phyloP scores from a whole-genome alignment of 2,888 invertebrate genomes.

The Epiperipatus broadwayi region DNA sequence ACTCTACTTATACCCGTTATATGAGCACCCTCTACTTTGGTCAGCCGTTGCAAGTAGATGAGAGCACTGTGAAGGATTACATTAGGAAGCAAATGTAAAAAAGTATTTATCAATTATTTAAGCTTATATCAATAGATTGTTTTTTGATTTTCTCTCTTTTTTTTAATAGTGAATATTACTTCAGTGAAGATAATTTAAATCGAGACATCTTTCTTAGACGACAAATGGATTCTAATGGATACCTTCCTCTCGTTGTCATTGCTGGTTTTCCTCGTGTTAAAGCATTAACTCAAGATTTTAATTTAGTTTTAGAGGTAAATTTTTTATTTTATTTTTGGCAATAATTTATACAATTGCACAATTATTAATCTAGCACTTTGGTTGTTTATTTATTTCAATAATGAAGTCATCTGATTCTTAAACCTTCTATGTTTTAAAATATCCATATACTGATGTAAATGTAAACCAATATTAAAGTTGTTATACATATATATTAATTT shows the following conservation, averaged over 20 bases:
- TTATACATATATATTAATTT: too few species aligned
- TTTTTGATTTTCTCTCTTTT: too few species aligned
- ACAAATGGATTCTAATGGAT: conserved; percentile 89
- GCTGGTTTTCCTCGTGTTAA: conserved; percentile 89
- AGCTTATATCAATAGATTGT: conserved; percentile 1
- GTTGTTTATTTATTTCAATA: too few species aligned
- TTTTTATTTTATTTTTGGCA: too few species aligned
- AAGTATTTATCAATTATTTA: conserved; percentile 30
- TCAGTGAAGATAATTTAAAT: conserved; percentile 83
- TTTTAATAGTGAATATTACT: conserved; percentile 83
- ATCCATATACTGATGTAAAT: too few species aligned
- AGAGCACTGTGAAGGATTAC: conserved; percentile 52
- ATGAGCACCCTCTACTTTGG: too few species aligned
- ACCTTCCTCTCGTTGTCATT: conserved; percentile 73
- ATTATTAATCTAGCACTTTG: too few species aligned
- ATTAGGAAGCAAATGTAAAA: conserved; percentile 81
- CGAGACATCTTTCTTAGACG: conserved; percentile 88
- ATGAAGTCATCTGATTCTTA: too few species aligned
- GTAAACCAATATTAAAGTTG: too few species aligned
- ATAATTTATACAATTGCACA: too few species aligned
- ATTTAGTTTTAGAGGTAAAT: conserved; percentile 50
- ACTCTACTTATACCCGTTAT: too few species aligned
- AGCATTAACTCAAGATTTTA: conserved; percentile 61
- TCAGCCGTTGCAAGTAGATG: conserved; percentile 35
- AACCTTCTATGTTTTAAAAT: too few species aligned